Conservation (phyloP, 2,888 invertebrate genomes). For the Periphyllus acericola region DNA sequence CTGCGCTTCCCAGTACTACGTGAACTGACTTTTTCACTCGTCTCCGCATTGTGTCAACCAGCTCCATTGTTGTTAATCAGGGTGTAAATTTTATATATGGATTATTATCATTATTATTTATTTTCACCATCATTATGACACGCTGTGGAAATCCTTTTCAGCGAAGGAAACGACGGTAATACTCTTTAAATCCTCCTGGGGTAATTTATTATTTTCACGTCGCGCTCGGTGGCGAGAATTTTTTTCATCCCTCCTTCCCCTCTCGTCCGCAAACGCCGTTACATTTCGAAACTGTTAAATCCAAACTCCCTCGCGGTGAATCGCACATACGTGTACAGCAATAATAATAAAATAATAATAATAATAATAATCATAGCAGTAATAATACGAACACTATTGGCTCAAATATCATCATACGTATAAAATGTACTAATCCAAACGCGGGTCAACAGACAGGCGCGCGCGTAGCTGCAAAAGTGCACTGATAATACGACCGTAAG, state of each 20-base stretch:
- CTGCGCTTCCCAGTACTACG: slow-evolving; percentile 7
- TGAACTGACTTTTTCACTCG: slow-evolving; percentile 56
- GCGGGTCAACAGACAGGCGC: slow-evolving; percentile 54
- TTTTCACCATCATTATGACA: neutral
- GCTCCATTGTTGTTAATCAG: slow-evolving; percentile 19
- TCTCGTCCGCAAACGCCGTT: neutral
- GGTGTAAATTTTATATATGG: slow-evolving; percentile 53
- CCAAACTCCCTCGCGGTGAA: neutral
- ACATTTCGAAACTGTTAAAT: slow-evolving; percentile 8
- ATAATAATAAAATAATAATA: neutral
- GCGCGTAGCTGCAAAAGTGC: slow-evolving; percentile 60
- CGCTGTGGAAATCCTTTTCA: slow-evolving; percentile 32
- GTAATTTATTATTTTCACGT: slow-evolving; percentile 45
- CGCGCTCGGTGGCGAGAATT: neutral
- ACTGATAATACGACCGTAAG: slow-evolving; percentile 7
- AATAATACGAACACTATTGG: neutral
- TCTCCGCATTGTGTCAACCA: slow-evolving; percentile 19
- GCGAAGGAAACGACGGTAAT: slow-evolving; percentile 23
- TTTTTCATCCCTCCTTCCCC: neutral
- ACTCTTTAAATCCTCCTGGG: slow-evolving; percentile 44
- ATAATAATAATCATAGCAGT: neutral
- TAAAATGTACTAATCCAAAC: slow-evolving; percentile 39
- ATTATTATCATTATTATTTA: slow-evolving; percentile 33
- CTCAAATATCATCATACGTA: slow-evolving; percentile 5
- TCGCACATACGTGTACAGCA: no score